Percentiles rank a stretch among this genome's conserved stretches.
Conservation (phyloP, 1,140 invertebrate species). For the Palaemon carinicauda region DNA sequence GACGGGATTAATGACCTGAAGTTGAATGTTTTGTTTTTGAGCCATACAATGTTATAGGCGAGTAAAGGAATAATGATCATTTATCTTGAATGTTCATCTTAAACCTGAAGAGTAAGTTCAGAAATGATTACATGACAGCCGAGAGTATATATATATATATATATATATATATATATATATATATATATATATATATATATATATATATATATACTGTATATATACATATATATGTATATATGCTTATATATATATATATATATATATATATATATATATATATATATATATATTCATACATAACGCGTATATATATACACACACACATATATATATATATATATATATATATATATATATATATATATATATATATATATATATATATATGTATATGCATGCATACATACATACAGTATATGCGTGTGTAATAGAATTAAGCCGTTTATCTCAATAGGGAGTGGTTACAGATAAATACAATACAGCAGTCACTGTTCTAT, state of each 20-base stretch:
- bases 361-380: neutral
- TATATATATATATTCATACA: neutral
- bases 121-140: neutral
- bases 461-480: no score
- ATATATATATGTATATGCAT: neutral
- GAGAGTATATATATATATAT: neutral
- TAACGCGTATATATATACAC: neutral
- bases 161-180: neutral
- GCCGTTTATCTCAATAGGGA: no score
- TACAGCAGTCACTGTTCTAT: no score
- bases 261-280: neutral
- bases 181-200: neutral
- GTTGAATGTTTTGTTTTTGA: no score
- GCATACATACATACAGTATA: neutral
- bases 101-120: neutral
- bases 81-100: no score
- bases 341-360: neutral
- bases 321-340: neutral
- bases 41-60: no score
- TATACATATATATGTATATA: neutral
- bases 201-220: neutral
- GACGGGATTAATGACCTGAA: no score
- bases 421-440: no score
- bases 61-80: no score
- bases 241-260: neutral